These are phyloP conservation scores for Phoeniculus purpureus DNA, from an alignment of 2,797 vertebrate species.

Conservation along the genomic window DNA sequence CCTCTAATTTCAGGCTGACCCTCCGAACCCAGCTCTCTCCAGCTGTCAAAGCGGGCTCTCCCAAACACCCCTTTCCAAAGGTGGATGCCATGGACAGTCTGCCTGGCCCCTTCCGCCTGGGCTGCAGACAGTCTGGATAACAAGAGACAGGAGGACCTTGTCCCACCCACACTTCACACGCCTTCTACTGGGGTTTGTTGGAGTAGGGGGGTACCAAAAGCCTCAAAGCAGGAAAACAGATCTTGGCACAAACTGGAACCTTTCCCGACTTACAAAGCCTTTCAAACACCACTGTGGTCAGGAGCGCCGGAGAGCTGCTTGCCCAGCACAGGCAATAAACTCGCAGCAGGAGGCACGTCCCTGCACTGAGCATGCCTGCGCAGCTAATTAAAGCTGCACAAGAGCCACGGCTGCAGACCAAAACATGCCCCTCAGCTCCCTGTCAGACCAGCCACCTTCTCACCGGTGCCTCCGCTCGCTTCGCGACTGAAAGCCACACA, in stretches of 20 bases:
- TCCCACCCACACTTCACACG: background rate
- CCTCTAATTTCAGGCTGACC: background rate
- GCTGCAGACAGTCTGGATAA: background rate
- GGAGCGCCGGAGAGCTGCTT: conserved; percentile 46
- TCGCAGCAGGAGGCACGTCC: conserved; percentile 39
- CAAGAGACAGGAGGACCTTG: background rate
- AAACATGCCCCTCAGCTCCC: background rate
- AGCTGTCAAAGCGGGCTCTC: background rate
- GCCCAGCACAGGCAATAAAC: conserved; percentile 47
- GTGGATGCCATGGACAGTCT: background rate
- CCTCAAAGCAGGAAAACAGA: conserved; percentile 25
- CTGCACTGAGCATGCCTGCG: conserved; percentile 22
- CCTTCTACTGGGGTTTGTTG: background rate
- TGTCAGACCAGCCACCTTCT: conserved; percentile 1
- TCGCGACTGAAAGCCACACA: background rate
- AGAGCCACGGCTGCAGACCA: background rate
- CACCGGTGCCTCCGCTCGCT: background rate
- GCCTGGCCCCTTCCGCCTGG: background rate
- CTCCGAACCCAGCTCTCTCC: background rate
- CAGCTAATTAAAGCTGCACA: conserved; percentile 48
- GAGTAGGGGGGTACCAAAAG: conserved; percentile 35
- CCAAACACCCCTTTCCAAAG: background rate
- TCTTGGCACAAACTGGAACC: conserved; percentile 13
- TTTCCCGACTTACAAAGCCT: conserved; percentile 19
- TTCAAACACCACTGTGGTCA: conserved; percentile 27